Evolutionary conservation across 2,797 vertebrate species (phyloP), one percentile per base, ranked within the genome.

Genomic region (Esox masquinongy): DNA sequence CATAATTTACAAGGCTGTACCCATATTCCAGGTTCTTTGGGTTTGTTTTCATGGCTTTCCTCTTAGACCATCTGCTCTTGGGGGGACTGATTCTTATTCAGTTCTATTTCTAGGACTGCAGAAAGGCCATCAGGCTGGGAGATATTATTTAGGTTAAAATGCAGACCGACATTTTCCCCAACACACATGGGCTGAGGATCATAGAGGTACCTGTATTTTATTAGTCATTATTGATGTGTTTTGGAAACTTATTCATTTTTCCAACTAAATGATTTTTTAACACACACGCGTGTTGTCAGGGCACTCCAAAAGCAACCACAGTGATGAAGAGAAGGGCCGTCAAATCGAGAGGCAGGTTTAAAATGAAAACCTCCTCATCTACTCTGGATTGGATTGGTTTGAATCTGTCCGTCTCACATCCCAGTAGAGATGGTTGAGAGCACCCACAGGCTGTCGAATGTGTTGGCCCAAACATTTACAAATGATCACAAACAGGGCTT

Each of bases 1-100:
- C 86, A 92, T 92, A 88, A 93, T 93, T 93, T 90, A 76, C 73
- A 74, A 79, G 79, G 74, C 64, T 74, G 68, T 87, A 83, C 81
- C 73, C 83, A 79, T 73, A 84, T 86, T 82, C 74, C 78, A 68
- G 22, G 63, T 78, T 85, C 74, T 80, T 83, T 75, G 75, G 76
- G 31, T 68, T 70, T 71, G 71, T 81, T 79, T 84, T 78, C 51
- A 68, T 69, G 7, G 34, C 24, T 12, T 53, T 1, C 70, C 71
- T 77, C 68, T 26, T 74, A 73, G 61, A 63, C 63, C 29, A 16
- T 74, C 75, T 56, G 67, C 61, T 79, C 12, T 68, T 14, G 14
- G 36, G 43, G 43, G 50, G 51, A 9, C 70, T 53, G 43, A 19
- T 64, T 74, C 24, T 78, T 74, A 76, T 61, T 74, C 69, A 22